These are phyloP conservation scores for Molossus molossus DNA, from an alignment of 2,797 vertebrate genomes.

Conservation along the genomic window DNA sequence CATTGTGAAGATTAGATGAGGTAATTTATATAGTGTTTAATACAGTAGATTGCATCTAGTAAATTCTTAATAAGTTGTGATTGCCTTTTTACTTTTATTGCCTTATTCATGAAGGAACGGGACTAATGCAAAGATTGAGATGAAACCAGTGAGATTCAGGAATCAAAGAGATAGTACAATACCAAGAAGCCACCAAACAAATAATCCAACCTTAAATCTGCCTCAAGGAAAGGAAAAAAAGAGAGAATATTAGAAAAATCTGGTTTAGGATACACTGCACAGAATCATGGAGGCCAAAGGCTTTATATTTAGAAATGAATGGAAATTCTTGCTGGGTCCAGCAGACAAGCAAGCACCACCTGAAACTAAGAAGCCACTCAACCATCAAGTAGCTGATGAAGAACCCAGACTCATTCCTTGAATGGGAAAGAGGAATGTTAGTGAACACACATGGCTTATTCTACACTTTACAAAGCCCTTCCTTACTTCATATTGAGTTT, in stretches of 20 bases:
- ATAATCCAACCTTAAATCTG: background rate
- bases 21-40: background rate
- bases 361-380: background rate
- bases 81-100: conserved; percentile 50
- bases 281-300: background rate
- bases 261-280: background rate
- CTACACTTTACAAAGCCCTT: background rate
- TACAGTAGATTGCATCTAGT: background rate
- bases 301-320: conserved; percentile 49
- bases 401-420: background rate
- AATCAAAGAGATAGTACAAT: background rate
- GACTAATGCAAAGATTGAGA: background rate
- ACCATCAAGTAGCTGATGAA: background rate
- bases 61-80: conserved; percentile 16
- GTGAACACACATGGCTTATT: background rate
- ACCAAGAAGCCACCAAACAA: background rate
- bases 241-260: conserved; percentile 11
- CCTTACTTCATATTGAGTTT: conserved; percentile 47
- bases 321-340: background rate
- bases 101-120: background rate
- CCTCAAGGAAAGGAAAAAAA: conserved; percentile 10
- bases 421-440: background rate
- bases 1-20: background rate
- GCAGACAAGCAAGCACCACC: background rate
- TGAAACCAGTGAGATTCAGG: background rate